Conservation (phyloP, 2,113 vertebrate genomes). For the Tachycineta bicolor region DNA sequence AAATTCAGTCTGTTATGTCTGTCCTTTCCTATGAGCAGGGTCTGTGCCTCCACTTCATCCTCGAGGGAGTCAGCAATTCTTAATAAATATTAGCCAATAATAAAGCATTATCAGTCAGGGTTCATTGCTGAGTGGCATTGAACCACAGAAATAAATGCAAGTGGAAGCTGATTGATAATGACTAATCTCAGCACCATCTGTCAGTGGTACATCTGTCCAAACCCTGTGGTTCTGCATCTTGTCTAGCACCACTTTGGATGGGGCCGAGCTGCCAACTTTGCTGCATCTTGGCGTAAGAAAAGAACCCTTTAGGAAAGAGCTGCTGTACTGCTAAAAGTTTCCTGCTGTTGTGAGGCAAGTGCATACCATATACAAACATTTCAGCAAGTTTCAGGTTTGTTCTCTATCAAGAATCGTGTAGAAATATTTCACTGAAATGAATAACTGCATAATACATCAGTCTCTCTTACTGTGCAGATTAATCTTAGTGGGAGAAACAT, state of each 20-base stretch:
- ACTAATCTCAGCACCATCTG: conserved; percentile 57
- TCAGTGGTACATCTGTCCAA: conserved; percentile 45
- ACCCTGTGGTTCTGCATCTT: conserved; percentile 42
- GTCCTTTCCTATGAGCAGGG: background rate
- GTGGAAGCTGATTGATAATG: conserved; percentile 46
- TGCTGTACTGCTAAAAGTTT: conserved; percentile 40
- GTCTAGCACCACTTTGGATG: conserved; percentile 35
- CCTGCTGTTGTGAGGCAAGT: conserved; percentile 1
- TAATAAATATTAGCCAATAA: conserved; percentile 13
- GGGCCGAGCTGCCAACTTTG: background rate
- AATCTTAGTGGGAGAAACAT: conserved; percentile 10
- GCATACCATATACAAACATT: background rate
- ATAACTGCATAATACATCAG: background rate
- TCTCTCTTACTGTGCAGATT: conserved; percentile 18
- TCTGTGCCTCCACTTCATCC: background rate
- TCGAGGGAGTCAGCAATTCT: background rate
- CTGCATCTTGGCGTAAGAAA: conserved; percentile 38
- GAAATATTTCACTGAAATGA: conserved; percentile 30
- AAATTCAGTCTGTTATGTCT: background rate
- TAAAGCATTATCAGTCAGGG: background rate
- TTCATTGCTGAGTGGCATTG: background rate
- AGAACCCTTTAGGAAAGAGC: background rate
- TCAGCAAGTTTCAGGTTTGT: conserved; percentile 30
- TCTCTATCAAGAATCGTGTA: background rate
- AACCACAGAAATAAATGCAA: conserved; percentile 34